Evolutionary conservation across 2,888 invertebrate species (phyloP), one percentile per base, ranked within the genome.

Genomic region (Amiota minor): DNA sequence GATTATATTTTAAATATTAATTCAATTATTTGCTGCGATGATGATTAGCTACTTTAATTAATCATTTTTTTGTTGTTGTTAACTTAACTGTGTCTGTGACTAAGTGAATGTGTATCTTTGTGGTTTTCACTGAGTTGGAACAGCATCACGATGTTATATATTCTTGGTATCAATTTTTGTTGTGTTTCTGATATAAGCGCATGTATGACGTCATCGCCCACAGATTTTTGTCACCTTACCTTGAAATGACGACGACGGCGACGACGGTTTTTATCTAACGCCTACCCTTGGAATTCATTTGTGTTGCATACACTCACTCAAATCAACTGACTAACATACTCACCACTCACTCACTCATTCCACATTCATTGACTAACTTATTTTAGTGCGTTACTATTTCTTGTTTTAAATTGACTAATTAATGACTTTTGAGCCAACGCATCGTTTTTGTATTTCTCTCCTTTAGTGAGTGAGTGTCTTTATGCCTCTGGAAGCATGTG

Each of bases 211-310:
- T 83, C 85, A 83, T 79, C 65, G 75, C 53, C 62, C 68, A 49
- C 11, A 9, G 49, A 74, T 75, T 79, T 61, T 67, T 79, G 67
- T 67, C 72, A 72, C 35, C 72, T 46, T 53, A 20, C 35, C 49
- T 65, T 49, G 18, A 47, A 49, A 61, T 71, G 23, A 71, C 23
- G 1, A 23, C 35, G 6, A 35, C 35, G 35, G 6, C 35, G 6
- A 35, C 35, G 35, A 35, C 35, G 35, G 62, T 53, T 72, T 71
- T 61, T 72, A 47, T 45, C 53, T 16, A 81, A 77, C 79, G n/a
- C 81, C 79, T 79, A 85, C 83, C 83, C 85, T 82, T 79, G 83
- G 77, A 20, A 75, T 75, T 73, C 67, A 75, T 10, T 55, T 35
- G 16, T 23, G 23, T 69, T 68, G 72, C 74, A 75, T 70, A 74